These are phyloP conservation scores for Clamator glandarius DNA, from an alignment of 2,797 vertebrate genomes.

Conservation along the genomic window DNA sequence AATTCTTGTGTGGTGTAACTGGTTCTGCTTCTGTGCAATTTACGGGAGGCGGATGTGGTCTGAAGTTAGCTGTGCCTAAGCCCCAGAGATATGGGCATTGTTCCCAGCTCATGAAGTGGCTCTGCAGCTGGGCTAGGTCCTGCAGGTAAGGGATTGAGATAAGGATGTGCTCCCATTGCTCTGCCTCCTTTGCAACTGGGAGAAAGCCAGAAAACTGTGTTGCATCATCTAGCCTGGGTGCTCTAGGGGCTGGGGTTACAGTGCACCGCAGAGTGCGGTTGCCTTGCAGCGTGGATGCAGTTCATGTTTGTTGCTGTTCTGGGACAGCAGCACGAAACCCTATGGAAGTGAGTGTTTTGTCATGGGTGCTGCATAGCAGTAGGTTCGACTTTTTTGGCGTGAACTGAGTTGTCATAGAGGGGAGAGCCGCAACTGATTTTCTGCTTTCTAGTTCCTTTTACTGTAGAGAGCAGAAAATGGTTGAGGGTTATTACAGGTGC, in stretches of 20 bases:
- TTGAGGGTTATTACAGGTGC: neutral
- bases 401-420: neutral
- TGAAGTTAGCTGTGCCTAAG: neutral
- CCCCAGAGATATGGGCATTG: neutral
- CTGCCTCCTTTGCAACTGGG: neutral
- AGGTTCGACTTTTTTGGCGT: neutral
- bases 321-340: neutral
- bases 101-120: neutral
- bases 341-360: neutral
- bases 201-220: rapidly evolving
- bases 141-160: neutral
- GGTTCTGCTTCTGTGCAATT: neutral
- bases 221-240: neutral
- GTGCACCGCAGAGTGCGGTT: rapidly evolving
- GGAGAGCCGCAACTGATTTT: neutral
- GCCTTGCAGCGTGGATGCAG: neutral
- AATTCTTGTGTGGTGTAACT: neutral
- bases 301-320: neutral
- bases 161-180: neutral
- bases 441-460: neutral
- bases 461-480: neutral
- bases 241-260: neutral
- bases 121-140: neutral
- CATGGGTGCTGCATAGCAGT: neutral
- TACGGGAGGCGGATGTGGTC: neutral